Evolutionary conservation across 1,140 invertebrate species (phyloP).

Genomic region (Stegodyphus mimosarum): DNA sequence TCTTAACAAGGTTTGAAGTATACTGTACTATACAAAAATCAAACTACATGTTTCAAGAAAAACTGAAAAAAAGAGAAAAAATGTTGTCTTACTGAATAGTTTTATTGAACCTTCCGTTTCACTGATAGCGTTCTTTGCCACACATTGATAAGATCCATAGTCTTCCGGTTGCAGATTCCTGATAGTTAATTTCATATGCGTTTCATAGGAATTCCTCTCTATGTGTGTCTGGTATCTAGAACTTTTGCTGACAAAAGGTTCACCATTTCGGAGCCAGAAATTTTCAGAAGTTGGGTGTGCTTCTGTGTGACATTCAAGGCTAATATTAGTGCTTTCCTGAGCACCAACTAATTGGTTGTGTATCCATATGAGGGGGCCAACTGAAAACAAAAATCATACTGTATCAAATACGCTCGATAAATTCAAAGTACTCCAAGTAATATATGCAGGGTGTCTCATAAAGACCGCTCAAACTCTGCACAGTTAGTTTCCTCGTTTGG

Average conservation of each 20-base stretch:
- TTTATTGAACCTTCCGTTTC: slow-evolving; percentile 91
- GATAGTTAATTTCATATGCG: slow-evolving; percentile 52
- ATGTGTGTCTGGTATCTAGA: slow-evolving; percentile 30
- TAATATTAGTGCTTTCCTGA: slow-evolving; percentile 67
- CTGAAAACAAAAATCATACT: slow-evolving; percentile 62
- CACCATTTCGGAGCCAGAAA: slow-evolving; percentile 62
- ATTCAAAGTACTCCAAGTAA: neutral
- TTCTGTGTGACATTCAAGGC: slow-evolving; percentile 69
- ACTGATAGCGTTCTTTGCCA: slow-evolving; percentile 90
- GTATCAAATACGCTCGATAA: neutral
- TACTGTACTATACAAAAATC: too few relatives aligned
- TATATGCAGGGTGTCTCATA: neutral
- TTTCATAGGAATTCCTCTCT: slow-evolving; percentile 46
- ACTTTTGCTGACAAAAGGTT: slow-evolving; percentile 26
- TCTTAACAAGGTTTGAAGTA: too few relatives aligned
- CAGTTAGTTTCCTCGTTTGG: too few relatives aligned
- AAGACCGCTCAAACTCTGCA: neutral
- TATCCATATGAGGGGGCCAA: slow-evolving; percentile 70
- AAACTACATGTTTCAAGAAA: too few relatives aligned
- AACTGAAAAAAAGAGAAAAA: neutral
- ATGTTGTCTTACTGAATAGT: slow-evolving; percentile 82
- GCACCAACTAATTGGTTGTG: slow-evolving; percentile 70
- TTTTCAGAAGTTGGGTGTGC: slow-evolving; percentile 63
- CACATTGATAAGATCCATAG: slow-evolving; percentile 86
- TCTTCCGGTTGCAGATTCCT: slow-evolving; percentile 71